Evolutionary conservation across 30 jellyfish, hydroid and myxozoan genomes (phyloP), one percentile per base, ranked within the genome.

Genomic region (Haliclystus octoradiatus): DNA sequence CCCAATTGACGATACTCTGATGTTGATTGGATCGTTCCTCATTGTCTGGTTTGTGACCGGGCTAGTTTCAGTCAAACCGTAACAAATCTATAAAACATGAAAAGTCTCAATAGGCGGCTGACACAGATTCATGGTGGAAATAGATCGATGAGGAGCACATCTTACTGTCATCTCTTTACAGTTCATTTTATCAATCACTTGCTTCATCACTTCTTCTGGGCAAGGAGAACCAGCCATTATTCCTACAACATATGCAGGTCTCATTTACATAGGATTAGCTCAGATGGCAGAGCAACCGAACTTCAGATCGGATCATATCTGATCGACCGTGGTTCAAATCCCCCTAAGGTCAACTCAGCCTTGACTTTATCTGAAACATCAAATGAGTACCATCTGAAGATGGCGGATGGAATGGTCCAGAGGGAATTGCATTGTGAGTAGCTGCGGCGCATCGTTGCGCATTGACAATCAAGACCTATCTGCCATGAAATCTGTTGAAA

Each of bases 211-310:
- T 75, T 88, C 97, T 26, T 80, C 61, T 5, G 97, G 97, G 62
- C 97, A 88, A 4, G 94, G 97, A 0, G 97, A 80, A 15, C 97
- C 97, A 33, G 94, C 97, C 94, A 80, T 88, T 49, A 88, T 70
- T 1, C 97, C 97, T 88, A 26, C 64, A 72, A 53, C n/a, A 22
- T 40, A n/a, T n/a, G n/a, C n/a, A n/a, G n/a, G n/a, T n/a, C n/a
- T n/a, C n/a, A n/a, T n/a, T n/a, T n/a, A n/a, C n/a, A n/a, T n/a
- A n/a, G n/a, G n/a, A n/a, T n/a, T n/a, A n/a, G n/a, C n/a, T n/a
- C n/a, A n/a, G n/a, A n/a, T n/a, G n/a, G n/a, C n/a, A n/a, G n/a
- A n/a, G n/a, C n/a, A n/a, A n/a, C n/a, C n/a, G n/a, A n/a, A n/a
- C n/a, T n/a, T n/a, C n/a, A n/a, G n/a, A n/a, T n/a, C n/a, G n/a